A percentile compares a stretch with the other conserved stretches of the same genome.
Evolutionary conservation across 1,140 invertebrate genomes (phyloP).

Genomic region (Lepidurus packardi): DNA sequence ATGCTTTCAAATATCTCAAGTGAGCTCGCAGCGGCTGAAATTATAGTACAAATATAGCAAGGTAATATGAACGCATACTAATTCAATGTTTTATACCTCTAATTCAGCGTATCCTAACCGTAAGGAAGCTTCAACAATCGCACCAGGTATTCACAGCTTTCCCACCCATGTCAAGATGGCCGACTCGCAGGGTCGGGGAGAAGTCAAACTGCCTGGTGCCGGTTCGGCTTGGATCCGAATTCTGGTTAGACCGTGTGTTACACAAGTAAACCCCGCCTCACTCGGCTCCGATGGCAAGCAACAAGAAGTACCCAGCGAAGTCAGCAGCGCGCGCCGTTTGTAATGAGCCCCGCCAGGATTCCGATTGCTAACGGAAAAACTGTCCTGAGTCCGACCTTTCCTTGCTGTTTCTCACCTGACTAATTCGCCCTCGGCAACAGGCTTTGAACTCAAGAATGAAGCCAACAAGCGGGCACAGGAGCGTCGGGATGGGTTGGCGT

Average conservation of each 20-base stretch:
- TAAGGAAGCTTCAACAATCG: conserved; percentile 7
- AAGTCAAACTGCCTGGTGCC: background rate
- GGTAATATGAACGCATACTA: background rate
- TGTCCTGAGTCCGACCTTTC: conserved; percentile 7
- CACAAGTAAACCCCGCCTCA: background rate
- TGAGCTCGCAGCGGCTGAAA: background rate
- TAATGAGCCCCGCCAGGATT: conserved; percentile 3
- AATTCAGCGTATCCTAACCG: conserved; percentile 1
- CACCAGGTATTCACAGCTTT: conserved; percentile 18
- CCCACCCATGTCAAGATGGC: conserved; percentile 20
- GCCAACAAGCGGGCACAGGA: background rate
- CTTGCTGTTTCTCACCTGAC: conserved; percentile 9
- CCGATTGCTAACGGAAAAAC: conserved; percentile 13
- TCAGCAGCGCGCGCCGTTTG: conserved; percentile 7
- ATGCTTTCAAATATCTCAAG: background rate
- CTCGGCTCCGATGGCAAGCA: background rate
- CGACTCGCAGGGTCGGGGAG: conserved; percentile 13
- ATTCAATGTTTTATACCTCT: background rate
- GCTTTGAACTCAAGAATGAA: background rate
- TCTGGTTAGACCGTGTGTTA: background rate
- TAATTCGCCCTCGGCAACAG: conserved; percentile 13
- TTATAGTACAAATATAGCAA: background rate
- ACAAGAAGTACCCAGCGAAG: background rate
- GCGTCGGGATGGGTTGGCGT: background rate
- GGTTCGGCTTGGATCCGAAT: background rate